These are phyloP conservation scores for Procambarus clarkii DNA, from an alignment of 1,140 invertebrate genomes.

Conservation along the genomic window DNA sequence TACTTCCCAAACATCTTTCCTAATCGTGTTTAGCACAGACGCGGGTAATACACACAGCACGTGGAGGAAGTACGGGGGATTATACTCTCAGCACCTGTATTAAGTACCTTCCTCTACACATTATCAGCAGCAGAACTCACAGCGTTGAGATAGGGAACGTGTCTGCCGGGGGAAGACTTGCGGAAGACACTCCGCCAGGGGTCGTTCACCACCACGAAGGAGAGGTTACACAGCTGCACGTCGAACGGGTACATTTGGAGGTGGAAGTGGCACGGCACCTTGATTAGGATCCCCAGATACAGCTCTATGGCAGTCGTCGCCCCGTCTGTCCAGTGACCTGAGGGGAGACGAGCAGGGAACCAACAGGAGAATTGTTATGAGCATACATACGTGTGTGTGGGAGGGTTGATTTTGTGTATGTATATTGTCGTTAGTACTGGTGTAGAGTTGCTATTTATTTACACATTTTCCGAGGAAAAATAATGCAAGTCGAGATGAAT, in stretches of 20 bases:
- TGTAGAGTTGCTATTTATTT: no score
- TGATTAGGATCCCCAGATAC: constrained; percentile 64
- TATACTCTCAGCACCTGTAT: no score
- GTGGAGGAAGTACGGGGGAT: no score
- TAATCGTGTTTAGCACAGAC: no score
- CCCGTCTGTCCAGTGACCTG: constrained; percentile 62
- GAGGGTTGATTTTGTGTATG: no score
- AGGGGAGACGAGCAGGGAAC: neutral
- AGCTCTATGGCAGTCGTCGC: constrained; percentile 39
- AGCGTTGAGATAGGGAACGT: constrained; percentile 67
- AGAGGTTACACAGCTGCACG: constrained; percentile 67
- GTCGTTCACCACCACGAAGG: constrained; percentile 65
- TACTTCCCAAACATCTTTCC: no score
- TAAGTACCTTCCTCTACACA: no score
- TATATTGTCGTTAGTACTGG: no score
- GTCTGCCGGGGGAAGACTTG: constrained; percentile 47
- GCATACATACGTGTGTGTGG: no score
- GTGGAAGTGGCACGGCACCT: constrained; percentile 63
- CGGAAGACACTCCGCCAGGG: constrained; percentile 44
- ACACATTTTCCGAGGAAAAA: no score
- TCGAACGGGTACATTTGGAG: constrained; percentile 67
- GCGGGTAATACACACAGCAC: no score
- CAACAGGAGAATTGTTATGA: neutral
- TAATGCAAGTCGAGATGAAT: no score
- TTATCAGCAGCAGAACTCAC: constrained; percentile 12